phyloP scores from a whole-genome alignment of 2,113 vertebrate species.

The Callopanchax toddi region DNA sequence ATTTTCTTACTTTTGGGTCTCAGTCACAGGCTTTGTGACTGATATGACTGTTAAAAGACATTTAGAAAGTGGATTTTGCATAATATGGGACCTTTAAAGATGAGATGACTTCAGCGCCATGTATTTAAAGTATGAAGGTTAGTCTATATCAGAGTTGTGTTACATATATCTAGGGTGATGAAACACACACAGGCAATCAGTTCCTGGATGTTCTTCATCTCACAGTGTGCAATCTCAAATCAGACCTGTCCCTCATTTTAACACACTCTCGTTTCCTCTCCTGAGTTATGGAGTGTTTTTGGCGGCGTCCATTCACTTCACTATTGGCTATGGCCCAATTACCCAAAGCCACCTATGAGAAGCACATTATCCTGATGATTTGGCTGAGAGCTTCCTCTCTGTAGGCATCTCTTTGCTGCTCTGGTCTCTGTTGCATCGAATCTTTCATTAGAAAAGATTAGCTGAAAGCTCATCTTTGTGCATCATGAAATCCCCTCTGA shows the following conservation, averaged over 20 bases:
- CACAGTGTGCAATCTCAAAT: conserved; percentile 11
- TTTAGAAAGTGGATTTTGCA: too few relatives aligned
- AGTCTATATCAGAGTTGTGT: neutral
- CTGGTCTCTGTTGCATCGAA: conserved; percentile 11
- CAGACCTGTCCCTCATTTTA: conserved; percentile 39
- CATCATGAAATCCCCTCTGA: conserved; percentile 2
- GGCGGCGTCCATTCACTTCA: conserved; percentile 54
- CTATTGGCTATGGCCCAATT: conserved; percentile 48
- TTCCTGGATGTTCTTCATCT: conserved; percentile 15
- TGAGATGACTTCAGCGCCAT: neutral
- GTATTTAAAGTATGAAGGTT: neutral
- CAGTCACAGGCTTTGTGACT: too few relatives aligned
- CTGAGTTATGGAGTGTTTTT: conserved; percentile 38
- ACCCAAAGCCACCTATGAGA: conserved; percentile 47
- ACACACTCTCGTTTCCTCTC: conserved; percentile 31
- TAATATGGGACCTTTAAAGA: too few relatives aligned
- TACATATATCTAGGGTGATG: neutral
- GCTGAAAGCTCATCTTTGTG: conserved; percentile 57
- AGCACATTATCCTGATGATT: conserved; percentile 52
- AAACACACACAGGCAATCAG: conserved; percentile 3
- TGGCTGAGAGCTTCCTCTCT: conserved; percentile 38
- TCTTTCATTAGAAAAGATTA: conserved; percentile 37
- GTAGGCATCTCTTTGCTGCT: conserved; percentile 13
- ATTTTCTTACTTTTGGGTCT: too few relatives aligned
- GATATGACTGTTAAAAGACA: too few relatives aligned